These are phyloP conservation scores for Congeria kusceri DNA, from an alignment of 2,888 invertebrate genomes.

Conservation along the genomic window DNA sequence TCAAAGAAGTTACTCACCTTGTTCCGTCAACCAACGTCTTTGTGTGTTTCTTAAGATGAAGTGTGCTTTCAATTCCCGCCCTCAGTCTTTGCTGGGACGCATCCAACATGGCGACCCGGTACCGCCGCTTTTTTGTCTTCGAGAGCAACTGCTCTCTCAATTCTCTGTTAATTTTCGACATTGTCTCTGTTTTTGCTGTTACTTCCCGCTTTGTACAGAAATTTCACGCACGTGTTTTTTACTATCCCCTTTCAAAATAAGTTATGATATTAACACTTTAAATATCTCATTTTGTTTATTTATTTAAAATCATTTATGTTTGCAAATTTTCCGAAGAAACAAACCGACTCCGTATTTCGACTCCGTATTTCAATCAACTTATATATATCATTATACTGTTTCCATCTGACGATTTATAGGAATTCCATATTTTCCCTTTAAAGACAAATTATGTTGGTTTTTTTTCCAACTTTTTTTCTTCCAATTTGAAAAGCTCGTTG, in stretches of 20 bases:
- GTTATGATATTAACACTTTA: not conserved
- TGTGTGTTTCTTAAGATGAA: constrained; percentile 42
- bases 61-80: constrained; percentile 60
- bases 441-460: too few species aligned
- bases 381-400: too few species aligned
- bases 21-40: constrained; percentile 37
- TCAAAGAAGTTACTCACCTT: not conserved
- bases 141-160: constrained; percentile 53
- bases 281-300: not conserved
- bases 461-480: too few species aligned
- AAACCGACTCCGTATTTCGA: too few species aligned
- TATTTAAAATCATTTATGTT: too few species aligned
- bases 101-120: constrained; percentile 69
- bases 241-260: not conserved
- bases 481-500: too few species aligned
- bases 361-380: too few species aligned
- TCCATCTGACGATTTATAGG: too few species aligned
- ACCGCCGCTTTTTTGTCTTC: constrained; percentile 52
- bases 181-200: constrained; percentile 6
- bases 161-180: constrained; percentile 51
- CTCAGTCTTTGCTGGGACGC: constrained; percentile 74
- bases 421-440: too few species aligned
- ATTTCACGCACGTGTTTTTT: too few species aligned
- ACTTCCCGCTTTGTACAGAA: too few species aligned
- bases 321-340: too few species aligned